phyloP scores from a whole-genome alignment of 53 echinoderm and acorn worm species.

The Temnopleurus reevesii region DNA sequence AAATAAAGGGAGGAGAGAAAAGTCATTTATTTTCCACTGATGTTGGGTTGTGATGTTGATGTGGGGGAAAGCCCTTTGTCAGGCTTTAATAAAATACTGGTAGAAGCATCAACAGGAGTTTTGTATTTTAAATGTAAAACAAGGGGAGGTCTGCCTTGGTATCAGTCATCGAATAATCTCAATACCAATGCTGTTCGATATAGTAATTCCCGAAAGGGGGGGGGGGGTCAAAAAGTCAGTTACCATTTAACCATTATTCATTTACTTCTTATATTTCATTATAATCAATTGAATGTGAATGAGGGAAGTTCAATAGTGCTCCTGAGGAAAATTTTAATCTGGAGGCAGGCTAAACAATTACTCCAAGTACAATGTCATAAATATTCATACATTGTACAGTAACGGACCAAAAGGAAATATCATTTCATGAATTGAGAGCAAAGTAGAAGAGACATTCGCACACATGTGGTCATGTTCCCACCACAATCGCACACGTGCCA shows the following conservation, averaged over 20 bases:
- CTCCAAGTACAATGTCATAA: not conserved
- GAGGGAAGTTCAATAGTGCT: not conserved
- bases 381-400: not conserved
- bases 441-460: not conserved
- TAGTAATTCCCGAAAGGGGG: not conserved
- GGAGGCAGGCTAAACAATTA: not conserved
- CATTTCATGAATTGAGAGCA: not conserved
- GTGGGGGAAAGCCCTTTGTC: not conserved
- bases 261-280: not conserved
- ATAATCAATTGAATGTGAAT: not conserved
- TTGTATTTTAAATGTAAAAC: too few species aligned
- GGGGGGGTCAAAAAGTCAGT: not conserved
- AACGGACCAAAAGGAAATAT: not conserved
- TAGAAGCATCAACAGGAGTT: not conserved
- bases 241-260: not conserved
- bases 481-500: not conserved
- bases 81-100: not conserved
- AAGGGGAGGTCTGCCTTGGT: too few species aligned
- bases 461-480: slow-evolving; percentile 18
- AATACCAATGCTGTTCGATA: too few species aligned
- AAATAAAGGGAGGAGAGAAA: too few species aligned
- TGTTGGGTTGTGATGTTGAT: slow-evolving; percentile 15
- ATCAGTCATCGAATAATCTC: too few species aligned
- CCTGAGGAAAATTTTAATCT: not conserved
- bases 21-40: too few species aligned